Base-by-base conservation (phyloP, 2,888 invertebrate species). In the Cataglyphis cursor region DNA sequence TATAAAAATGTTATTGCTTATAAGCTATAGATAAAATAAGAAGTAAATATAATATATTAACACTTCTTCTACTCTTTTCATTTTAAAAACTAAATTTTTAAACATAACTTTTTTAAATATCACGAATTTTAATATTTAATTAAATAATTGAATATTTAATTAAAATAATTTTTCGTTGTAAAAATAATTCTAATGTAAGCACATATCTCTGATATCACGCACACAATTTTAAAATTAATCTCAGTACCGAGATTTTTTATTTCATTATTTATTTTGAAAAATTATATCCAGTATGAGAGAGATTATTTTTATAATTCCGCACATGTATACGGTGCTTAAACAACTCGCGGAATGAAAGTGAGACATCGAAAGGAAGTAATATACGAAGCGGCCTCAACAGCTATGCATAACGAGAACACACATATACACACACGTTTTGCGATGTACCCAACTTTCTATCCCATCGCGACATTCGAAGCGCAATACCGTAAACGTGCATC, bases 371-470 rank as follows among this genome's bases (percentile, higher is more conserved):
- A 44, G 44, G 78, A 72, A 78, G 72, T 57, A 59, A 28, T 57
- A 54, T 41, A 48, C 74, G 9, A 48, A 68, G 41, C 4, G 35
- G 59, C 41, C 78, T 21, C 72, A 21, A 38, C n/a, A 35, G 51
- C 38, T 24, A 41, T 72, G 66, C 65, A 41, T 18, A 80, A 80
- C 73, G 78, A 31, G 78, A 80, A 80, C 73, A 70, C 78, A 35
- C 76, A 51, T 51, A 80, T 59, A 70, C 78, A 35, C 68, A 51
- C 8, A 35, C 70, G n/a, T 76, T 76, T 54, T 38, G 31, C 57
- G 54, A 24, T 24, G 66, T 54, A 54, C 59, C 73, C 74, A 44
- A 80, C 78, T 80, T 80, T 80, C 78, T 80, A 78, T 78, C 78
- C 78, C 44, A 70, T 78, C 78, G 70, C 72, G 44, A 70, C 21